Evolutionary conservation across 1,140 invertebrate genomes (phyloP).

Genomic region (Drosophila sproati): DNA sequence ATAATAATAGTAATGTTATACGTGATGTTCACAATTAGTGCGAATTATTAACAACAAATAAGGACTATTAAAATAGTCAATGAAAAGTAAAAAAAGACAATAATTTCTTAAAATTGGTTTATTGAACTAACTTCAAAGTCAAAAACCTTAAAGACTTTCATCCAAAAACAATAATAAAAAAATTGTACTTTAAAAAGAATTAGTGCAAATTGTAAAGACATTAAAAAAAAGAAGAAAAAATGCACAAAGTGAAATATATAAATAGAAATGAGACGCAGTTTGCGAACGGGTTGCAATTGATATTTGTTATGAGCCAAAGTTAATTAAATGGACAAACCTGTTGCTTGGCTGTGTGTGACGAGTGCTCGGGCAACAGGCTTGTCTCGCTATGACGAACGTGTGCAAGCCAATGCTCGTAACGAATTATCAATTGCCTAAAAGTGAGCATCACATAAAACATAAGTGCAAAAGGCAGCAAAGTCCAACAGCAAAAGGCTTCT

Average conservation of each 20-base stretch:
- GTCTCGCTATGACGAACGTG: too few species aligned
- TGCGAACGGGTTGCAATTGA: neutral
- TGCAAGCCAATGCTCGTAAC: conserved; percentile 17
- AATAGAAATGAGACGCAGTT: conserved; percentile 1
- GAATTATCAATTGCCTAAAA: neutral
- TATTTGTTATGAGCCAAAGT: neutral
- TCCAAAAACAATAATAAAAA: too few species aligned
- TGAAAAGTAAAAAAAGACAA: neutral
- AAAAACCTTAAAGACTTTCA: neutral
- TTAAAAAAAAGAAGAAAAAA: neutral
- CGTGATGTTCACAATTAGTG: conserved; percentile 25
- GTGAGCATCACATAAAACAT: neutral
- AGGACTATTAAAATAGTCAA: neutral
- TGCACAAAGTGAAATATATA: neutral
- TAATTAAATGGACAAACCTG: conserved; percentile 26
- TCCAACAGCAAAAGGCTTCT: neutral
- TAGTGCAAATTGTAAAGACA: too few species aligned
- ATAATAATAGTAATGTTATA: conserved; percentile 19
- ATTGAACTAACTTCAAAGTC: neutral
- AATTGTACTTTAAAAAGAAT: too few species aligned
- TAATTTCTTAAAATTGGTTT: neutral
- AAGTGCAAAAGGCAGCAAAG: too few species aligned
- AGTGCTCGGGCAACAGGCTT: neutral
- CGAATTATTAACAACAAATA: neutral
- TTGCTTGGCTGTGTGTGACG: conserved; percentile 37